Base-by-base conservation (phyloP, 2,888 invertebrate genomes). In the Plagodis pulveraria region DNA sequence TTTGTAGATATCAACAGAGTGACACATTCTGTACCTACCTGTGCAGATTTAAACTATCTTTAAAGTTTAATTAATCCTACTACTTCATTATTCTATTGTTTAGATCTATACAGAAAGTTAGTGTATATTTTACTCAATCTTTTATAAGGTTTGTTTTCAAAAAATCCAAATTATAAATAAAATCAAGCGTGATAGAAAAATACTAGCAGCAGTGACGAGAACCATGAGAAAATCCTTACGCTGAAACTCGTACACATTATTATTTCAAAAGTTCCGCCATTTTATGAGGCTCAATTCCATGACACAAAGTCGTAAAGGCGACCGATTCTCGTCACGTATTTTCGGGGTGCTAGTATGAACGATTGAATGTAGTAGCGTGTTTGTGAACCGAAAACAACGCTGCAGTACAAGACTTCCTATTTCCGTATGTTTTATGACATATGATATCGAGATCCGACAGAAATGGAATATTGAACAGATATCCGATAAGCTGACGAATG, bases 241-340 rank as follows among this genome's bases (percentile, higher is more conserved):
- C 47, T 41, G 32, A 48, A 56, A 40, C 1, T 36, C 41, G 36
- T 35, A 41, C 50, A 57, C 46, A 62, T 57, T 62, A 47, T 57
- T 61, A 57, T 61, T 61, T 56, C 56, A 56, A 56, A 56, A 54
- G 50, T 61, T 53, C 47, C 59, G 48, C 50, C 51, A 51, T 58
- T 62, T 58, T 57, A 57, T 58, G 50, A 35, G 38, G 49, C 35
- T 55, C 32, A 44, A 53, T 63, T 66, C 70, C 72, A 75, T 74
- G 80, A 67, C 60, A 71, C 62, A 69, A 52, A 69, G 71, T 73
- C 70, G 70, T 76, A 74, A 74, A 72, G 57, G 46, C 51, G 58
- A 65, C 65, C 47, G 40, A 80, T 76, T 76, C 74, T 41, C 56
- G 69, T 73, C 80, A 80, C 80, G 79, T 80, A 72, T 41, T 56